A percentile compares a stretch with the other conserved stretches of the same genome.
Evolutionary conservation across 2,888 invertebrate genomes (phyloP).

Genomic region (Sycophila texana): DNA sequence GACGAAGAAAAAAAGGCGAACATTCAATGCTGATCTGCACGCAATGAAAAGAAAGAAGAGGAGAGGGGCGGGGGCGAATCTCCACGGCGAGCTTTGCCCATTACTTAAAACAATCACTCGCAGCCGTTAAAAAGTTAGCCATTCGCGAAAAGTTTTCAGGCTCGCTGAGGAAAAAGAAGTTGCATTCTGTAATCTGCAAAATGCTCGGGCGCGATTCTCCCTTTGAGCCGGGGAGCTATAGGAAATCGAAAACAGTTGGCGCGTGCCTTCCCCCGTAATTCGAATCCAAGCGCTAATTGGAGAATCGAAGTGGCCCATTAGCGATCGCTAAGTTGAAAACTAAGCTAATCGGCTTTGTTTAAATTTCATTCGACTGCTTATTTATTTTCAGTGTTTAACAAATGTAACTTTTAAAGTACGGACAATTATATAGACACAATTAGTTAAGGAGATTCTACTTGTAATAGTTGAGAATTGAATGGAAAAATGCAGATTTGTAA

Average conservation of each 20-base stretch:
- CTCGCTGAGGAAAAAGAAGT: neutral
- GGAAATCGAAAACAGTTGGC: neutral
- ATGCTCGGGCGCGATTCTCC: slow-evolving; percentile 1
- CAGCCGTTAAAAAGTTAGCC: slow-evolving; percentile 39
- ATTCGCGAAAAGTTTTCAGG: slow-evolving; percentile 29
- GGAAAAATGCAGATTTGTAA: too few species aligned
- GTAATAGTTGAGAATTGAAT: too few species aligned
- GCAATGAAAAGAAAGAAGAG: neutral
- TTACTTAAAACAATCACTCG: slow-evolving; percentile 53
- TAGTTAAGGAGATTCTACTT: too few species aligned
- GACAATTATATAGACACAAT: too few species aligned
- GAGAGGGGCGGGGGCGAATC: slow-evolving; percentile 5
- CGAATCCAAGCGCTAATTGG: slow-evolving; percentile 38
- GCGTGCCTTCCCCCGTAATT: slow-evolving; percentile 13
- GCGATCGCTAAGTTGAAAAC: neutral
- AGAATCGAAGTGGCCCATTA: slow-evolving; percentile 39
- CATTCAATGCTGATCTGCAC: slow-evolving; percentile 7
- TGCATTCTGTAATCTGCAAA: slow-evolving; percentile 44
- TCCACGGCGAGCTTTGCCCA: slow-evolving; percentile 27
- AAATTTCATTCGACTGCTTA: too few species aligned
- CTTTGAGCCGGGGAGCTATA: slow-evolving; percentile 2
- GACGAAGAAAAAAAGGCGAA: slow-evolving; percentile 3
- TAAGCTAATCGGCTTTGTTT: neutral
- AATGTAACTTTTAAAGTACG: too few species aligned
- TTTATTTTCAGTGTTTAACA: too few species aligned